Percentiles rank a stretch among this genome's conserved stretches.
These are phyloP conservation scores for Chaitophorus viminalis DNA, from an alignment of 2,888 invertebrate species.

Conservation along the genomic window DNA sequence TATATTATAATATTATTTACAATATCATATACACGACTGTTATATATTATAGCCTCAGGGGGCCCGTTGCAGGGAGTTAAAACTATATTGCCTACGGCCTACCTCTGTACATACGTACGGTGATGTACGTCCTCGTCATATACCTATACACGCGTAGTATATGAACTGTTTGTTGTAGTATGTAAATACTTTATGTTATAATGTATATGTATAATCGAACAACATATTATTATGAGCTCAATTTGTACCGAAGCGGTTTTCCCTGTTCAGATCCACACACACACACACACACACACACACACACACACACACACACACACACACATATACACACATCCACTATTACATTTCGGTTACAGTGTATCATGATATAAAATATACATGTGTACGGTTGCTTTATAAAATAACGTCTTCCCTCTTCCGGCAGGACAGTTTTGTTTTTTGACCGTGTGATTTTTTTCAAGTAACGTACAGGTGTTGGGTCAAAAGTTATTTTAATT, in stretches of 20 bases:
- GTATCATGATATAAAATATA: not conserved
- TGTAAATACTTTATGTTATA: too few relatives aligned
- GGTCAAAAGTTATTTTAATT: conserved; percentile 47
- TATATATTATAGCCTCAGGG: conserved; percentile 3
- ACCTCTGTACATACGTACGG: too few relatives aligned
- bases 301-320: not conserved
- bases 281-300: not conserved
- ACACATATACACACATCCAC: too few relatives aligned
- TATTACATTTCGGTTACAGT: too few relatives aligned
- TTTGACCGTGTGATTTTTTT: conserved; percentile 51
- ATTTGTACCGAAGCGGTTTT: conserved; percentile 42
- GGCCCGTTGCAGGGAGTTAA: not conserved
- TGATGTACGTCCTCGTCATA: too few relatives aligned
- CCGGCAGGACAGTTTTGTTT: conserved; percentile 4
- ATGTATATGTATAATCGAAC: conserved; percentile 32
- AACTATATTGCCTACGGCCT: not conserved
- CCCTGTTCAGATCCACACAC: conserved; percentile 1
- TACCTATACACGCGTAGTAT: too few relatives aligned
- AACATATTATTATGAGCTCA: not conserved
- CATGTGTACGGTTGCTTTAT: not conserved
- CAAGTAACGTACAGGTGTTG: not conserved
- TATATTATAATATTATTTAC: not conserved
- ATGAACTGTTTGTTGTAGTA: too few relatives aligned
- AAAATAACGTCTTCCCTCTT: not conserved
- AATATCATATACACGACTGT: conserved; percentile 5